These are phyloP conservation scores for Alectura lathami DNA, from an alignment of 2,113 vertebrate species.

Conservation along the genomic window DNA sequence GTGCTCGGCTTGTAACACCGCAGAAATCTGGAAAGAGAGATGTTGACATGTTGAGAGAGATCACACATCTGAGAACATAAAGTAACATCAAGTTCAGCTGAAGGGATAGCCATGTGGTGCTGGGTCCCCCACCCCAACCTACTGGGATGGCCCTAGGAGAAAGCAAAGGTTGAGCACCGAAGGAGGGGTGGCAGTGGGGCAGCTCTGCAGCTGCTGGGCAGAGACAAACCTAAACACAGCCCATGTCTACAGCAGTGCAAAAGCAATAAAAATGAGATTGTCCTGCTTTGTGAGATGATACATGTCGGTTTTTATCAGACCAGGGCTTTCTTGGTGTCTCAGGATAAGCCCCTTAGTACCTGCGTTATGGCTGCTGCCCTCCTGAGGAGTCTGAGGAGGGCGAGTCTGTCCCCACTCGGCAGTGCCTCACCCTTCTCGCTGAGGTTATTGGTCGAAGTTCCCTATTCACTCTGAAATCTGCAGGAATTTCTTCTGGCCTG, in stretches of 20 bases:
- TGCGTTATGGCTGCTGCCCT: neutral
- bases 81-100: neutral
- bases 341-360: neutral
- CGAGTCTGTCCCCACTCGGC: neutral
- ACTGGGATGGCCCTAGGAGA: neutral
- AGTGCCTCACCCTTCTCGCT: neutral
- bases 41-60: neutral
- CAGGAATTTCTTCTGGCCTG: neutral
- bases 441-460: neutral
- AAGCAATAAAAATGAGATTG: neutral
- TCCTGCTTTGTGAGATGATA: neutral
- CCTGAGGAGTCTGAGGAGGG: neutral
- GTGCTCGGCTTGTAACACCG: accelerated
- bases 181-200: neutral
- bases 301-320: neutral
- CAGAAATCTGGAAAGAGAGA: neutral
- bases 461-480: conserved; percentile 6
- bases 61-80: neutral
- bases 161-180: neutral
- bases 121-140: neutral
- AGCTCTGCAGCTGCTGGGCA: neutral
- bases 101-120: neutral
- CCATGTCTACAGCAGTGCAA: neutral
- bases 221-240: neutral
- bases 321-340: neutral